phyloP scores from a whole-genome alignment of 30 jellyfish, hydroid and myxozoan genomes.

The Pelagia noctiluca region DNA sequence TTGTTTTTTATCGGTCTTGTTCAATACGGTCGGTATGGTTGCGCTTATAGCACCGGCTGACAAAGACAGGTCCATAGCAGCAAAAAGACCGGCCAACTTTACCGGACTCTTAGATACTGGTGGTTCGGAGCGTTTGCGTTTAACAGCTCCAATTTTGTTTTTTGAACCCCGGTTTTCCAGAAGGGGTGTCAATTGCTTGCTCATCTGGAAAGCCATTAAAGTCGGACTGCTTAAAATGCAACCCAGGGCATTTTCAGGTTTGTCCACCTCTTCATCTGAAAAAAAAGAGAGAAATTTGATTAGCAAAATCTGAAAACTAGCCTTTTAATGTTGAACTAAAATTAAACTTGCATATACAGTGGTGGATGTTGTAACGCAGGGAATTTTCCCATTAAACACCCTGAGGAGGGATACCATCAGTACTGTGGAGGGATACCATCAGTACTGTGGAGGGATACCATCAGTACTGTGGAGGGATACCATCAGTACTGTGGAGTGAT shows the following conservation, averaged over 20 bases:
- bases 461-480: no score
- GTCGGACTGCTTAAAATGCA: conserved; percentile 57
- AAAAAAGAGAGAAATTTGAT: neutral
- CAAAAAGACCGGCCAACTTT: conserved; percentile 66
- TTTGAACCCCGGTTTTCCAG: conserved; percentile 27
- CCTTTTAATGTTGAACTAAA: no score
- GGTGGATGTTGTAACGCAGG: no score
- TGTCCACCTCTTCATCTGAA: conserved; percentile 35
- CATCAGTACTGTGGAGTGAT: no score
- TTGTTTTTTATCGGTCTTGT: conserved; percentile 13
- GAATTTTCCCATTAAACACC: no score
- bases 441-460: no score
- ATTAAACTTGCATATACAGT: no score
- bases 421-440: no score
- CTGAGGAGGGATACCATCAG: no score
- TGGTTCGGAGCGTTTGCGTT: neutral
- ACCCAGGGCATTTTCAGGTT: conserved; percentile 17
- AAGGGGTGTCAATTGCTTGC: conserved; percentile 61
- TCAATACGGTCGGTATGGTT: conserved; percentile 50
- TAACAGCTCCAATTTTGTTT: neutral
- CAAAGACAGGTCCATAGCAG: conserved; percentile 83
- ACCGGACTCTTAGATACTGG: conserved; percentile 54
- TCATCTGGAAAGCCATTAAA: conserved; percentile 45
- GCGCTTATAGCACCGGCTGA: conserved; percentile 94
- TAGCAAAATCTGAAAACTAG: neutral